These are phyloP conservation scores for Thinocorus orbignyianus DNA, from an alignment of 2,113 vertebrate genomes.

Conservation along the genomic window DNA sequence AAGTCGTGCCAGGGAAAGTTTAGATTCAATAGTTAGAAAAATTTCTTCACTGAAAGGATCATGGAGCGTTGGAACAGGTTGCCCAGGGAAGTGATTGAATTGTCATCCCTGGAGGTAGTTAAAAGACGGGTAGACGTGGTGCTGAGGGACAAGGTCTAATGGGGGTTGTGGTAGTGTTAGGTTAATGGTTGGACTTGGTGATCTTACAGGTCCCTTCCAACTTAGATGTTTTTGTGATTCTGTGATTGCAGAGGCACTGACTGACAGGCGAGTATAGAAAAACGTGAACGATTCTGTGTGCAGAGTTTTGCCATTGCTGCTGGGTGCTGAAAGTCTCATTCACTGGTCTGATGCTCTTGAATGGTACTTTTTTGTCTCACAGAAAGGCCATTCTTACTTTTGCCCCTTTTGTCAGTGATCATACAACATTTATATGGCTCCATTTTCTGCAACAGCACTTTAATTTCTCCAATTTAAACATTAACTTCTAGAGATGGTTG, in stretches of 20 bases:
- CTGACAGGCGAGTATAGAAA: background rate
- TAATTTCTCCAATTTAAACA: conserved; percentile 1
- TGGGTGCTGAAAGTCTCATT: background rate
- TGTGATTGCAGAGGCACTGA: background rate
- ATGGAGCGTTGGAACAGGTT: background rate
- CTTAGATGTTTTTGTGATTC: background rate
- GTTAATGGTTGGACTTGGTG: background rate
- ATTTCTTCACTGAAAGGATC: background rate
- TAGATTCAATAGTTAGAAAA: background rate
- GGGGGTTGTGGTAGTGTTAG: background rate
- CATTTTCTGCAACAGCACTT: conserved; percentile 6
- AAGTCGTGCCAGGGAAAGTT: background rate
- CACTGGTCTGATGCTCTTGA: rapidly evolving
- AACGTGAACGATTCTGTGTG: background rate
- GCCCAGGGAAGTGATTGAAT: background rate
- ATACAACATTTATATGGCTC: background rate
- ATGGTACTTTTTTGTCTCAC: background rate
- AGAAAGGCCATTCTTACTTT: background rate
- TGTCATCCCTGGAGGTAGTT: background rate
- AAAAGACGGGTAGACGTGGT: background rate
- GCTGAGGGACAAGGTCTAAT: background rate
- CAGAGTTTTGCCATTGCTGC: background rate
- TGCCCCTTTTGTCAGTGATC: background rate
- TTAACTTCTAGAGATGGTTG: background rate
- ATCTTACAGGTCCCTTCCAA: background rate